phyloP scores from a whole-genome alignment of 2,888 invertebrate species.

The Stegana nigrithorax region DNA sequence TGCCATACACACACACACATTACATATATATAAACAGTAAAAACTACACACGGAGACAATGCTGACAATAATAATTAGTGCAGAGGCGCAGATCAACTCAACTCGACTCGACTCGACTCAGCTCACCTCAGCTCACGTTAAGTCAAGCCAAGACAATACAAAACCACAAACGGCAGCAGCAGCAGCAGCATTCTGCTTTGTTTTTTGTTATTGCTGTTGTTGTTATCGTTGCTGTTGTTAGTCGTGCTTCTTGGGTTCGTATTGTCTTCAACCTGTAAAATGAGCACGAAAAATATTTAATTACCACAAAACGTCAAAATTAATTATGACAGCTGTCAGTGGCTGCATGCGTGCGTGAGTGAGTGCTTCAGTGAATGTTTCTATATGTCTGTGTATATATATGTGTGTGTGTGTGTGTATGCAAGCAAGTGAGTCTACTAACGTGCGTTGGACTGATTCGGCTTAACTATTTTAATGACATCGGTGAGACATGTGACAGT shows the following conservation, averaged over 20 bases:
- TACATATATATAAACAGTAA: too few relatives aligned
- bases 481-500: not conserved
- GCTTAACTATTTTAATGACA: not conserved
- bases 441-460: not conserved
- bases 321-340: slow-evolving; percentile 69
- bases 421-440: not conserved
- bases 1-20: slow-evolving; percentile 1
- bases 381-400: too few relatives aligned
- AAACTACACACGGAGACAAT: too few relatives aligned
- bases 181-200: slow-evolving; percentile 23
- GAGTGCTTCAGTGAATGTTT: not conserved
- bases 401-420: not conserved
- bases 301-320: slow-evolving; percentile 67
- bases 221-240: slow-evolving; percentile 8
- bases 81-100: not conserved
- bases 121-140: not conserved
- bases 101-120: not conserved
- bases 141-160: not conserved
- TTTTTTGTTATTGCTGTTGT: slow-evolving; percentile 33
- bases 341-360: slow-evolving; percentile 6
- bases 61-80: slow-evolving; percentile 4
- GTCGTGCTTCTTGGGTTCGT: slow-evolving; percentile 15
- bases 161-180: slow-evolving; percentile 37
- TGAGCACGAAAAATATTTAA: slow-evolving; percentile 56
- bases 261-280: not conserved